phyloP scores from a whole-genome alignment of 2,113 vertebrate species.

The Anthoscopus minutus region DNA sequence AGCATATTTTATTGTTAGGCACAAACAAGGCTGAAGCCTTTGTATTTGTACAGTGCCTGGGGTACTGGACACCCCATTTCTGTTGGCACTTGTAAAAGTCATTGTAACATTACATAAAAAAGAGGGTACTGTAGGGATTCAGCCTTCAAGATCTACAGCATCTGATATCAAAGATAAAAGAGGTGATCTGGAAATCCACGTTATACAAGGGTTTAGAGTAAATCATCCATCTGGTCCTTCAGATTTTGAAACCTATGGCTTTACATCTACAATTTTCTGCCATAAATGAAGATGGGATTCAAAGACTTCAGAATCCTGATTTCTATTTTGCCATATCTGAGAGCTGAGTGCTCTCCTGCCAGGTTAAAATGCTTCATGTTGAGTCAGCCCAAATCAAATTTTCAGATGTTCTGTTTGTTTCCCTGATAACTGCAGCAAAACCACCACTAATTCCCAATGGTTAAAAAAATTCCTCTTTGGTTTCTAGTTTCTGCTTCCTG shows the following conservation, averaged over 20 bases:
- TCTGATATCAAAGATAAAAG: background rate
- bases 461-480: background rate
- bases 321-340: background rate
- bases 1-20: background rate
- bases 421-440: background rate
- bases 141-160: background rate
- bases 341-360: background rate
- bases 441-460: background rate
- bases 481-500: background rate
- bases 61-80: background rate
- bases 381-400: background rate
- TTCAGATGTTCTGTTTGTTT: background rate
- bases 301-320: background rate
- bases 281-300: background rate
- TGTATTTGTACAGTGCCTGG: background rate
- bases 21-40: background rate
- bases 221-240: background rate
- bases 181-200: background rate
- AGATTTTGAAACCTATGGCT: background rate
- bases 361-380: accelerated
- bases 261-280: background rate
- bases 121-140: background rate
- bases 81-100: background rate
- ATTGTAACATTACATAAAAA: background rate
- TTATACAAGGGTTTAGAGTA: background rate